These are phyloP conservation scores for Chrysotoxum bicinctum DNA, from an alignment of 2,888 invertebrate genomes.

Conservation along the genomic window DNA sequence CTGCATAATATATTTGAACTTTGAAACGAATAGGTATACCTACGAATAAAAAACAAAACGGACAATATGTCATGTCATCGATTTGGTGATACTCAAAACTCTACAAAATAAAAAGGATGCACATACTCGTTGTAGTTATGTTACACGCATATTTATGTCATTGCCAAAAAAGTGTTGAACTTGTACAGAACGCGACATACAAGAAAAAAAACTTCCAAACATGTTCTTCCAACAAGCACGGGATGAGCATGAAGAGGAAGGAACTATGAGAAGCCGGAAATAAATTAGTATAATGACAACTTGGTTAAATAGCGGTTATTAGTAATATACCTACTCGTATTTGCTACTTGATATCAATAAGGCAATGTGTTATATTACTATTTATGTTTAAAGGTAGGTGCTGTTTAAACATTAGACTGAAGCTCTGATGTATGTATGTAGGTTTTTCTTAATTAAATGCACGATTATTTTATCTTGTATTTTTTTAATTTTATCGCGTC, in stretches of 20 bases:
- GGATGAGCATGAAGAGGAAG: background rate
- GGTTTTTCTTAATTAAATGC: conserved; percentile 7
- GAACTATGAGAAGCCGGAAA: conserved; percentile 50
- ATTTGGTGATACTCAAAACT: background rate
- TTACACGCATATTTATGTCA: conserved; percentile 45
- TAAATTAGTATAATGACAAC: conserved; percentile 45
- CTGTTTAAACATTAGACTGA: conserved; percentile 18
- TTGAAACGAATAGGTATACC: background rate
- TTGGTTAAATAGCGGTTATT: conserved; percentile 41
- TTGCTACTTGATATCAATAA: conserved; percentile 22
- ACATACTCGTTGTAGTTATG: background rate
- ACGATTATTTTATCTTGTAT: background rate
- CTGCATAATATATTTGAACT: background rate
- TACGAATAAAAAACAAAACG: conserved; percentile 9
- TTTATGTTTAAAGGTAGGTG: background rate
- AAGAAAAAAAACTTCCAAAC: background rate
- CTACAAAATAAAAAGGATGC: background rate
- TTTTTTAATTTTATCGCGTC: background rate
- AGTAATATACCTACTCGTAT: conserved; percentile 1
- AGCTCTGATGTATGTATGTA: background rate
- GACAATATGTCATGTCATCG: conserved; percentile 36
- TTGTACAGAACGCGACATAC: conserved; percentile 2
- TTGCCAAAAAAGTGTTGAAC: conserved; percentile 55
- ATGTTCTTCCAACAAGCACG: conserved; percentile 15
- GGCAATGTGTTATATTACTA: background rate